phyloP scores from a whole-genome alignment of 2,113 vertebrate species.

The Nothobranchius kuhntae region DNA sequence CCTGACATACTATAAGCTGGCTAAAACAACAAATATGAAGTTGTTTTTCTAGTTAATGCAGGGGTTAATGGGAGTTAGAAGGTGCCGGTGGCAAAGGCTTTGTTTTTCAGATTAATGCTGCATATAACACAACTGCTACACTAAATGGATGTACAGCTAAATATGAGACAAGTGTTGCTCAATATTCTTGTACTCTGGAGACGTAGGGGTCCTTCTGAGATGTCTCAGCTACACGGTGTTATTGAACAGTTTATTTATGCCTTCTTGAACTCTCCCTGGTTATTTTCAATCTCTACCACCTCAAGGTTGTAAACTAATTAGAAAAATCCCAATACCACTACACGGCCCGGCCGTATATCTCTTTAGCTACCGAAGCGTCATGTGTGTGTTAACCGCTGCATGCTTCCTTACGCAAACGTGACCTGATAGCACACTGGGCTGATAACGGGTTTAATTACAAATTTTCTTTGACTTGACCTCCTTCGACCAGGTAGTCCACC shows the following conservation, averaged over 20 bases:
- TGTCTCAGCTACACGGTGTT: not conserved
- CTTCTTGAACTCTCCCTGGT: not conserved
- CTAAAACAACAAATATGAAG: not conserved
- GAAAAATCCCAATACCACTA: not conserved
- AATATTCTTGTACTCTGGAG: not conserved
- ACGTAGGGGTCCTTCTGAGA: not conserved
- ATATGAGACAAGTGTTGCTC: not conserved
- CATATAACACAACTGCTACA: not conserved
- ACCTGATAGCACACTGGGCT: not conserved
- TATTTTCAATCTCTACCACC: not conserved
- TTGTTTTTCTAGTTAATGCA: not conserved
- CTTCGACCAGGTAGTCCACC: not conserved
- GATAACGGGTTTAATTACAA: slow-evolving; percentile 1
- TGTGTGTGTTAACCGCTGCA: not conserved
- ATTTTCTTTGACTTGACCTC: slow-evolving; percentile 4
- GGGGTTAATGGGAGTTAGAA: not conserved
- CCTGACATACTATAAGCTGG: not conserved
- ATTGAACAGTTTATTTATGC: not conserved
- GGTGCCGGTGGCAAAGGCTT: not conserved
- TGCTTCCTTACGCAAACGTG: not conserved
- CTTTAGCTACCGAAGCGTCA: too few relatives aligned
- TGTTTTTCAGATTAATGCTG: not conserved
- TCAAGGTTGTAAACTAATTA: not conserved
- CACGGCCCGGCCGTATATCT: not conserved
- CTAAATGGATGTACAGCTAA: not conserved